Base-by-base conservation (phyloP, 2,888 invertebrate genomes). In the Hyalella azteca region DNA sequence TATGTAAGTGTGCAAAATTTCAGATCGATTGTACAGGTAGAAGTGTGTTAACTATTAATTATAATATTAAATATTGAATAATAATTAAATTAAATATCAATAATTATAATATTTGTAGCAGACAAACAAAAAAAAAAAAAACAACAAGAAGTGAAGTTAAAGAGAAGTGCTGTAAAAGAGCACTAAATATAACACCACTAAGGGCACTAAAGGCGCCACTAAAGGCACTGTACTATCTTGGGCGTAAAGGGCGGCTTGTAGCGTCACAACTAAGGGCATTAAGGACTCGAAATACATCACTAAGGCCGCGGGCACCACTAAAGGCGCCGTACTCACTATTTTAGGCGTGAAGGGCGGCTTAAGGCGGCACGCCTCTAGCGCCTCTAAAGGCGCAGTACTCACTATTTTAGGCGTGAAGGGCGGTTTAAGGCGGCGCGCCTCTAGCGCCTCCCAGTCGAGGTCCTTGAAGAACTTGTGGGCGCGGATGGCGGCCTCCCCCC, bases 371-470 rank as follows among this genome's bases (percentile, higher is more conserved):
- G 91, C 92, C 89, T 96, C 96, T 85, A 99, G 91, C 86, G 95
- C 95, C 29, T 29, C 29, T n/a, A n/a, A n/a, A n/a, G 49, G 13
- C 22, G 26, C 50, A 41, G 66, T 82, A 91, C 93, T 91, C 90
- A 97, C 97, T 89, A 97, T 96, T 92, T 96, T 97, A 86, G 99
- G 99, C 87, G 95, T 93, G 91, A 99, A 98, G 87, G 99, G 99
- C 87, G 99, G 97, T 88, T 95, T 95, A 86, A 98, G 93, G 87
- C 93, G 93, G 83, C 97, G 91, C 86, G 91, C 92, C 89, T 96
- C 96, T 85, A 99, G 91, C 86, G 95, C 95, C 86, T 93, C 94
- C 98, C 99, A 99, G 89, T 98, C 97, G 87, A 99, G 92, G 87
- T 97, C 96, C 87, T 93, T 92, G 91, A 99, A 95, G 91, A 97